Conservation (phyloP, 2,888 invertebrate species). For the Camptogramma bilineatum region DNA sequence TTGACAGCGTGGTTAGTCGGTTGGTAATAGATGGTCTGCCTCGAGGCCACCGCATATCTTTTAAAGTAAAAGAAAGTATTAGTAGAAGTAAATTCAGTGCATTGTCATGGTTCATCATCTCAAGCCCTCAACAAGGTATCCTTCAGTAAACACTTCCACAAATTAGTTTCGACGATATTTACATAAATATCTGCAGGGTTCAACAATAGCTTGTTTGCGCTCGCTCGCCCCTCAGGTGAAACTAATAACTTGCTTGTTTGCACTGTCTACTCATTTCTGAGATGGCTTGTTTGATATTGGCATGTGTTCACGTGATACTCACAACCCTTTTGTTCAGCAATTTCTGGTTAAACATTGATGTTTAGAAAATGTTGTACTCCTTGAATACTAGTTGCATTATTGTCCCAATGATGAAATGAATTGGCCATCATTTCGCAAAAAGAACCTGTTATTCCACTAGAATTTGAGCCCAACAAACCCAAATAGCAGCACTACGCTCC, state of each 20-base stretch:
- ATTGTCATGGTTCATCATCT: neutral
- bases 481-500: neutral
- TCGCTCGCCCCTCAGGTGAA: conserved; percentile 74
- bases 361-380: too few species aligned
- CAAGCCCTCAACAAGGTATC: conserved; percentile 9
- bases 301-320: conserved; percentile 6
- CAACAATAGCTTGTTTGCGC: conserved; percentile 74
- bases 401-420: too few species aligned
- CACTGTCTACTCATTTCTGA: conserved; percentile 21
- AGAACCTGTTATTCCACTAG: too few species aligned
- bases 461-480: too few species aligned
- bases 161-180: conserved; percentile 36
- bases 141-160: conserved; percentile 27
- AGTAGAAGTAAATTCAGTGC: too few species aligned
- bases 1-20: too few species aligned
- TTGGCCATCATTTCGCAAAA: too few species aligned
- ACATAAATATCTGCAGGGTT: conserved; percentile 46
- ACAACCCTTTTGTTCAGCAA: neutral
- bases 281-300: conserved; percentile 18
- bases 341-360: neutral
- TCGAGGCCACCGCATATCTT: too few species aligned
- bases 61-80: too few species aligned
- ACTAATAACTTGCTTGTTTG: conserved; percentile 66
- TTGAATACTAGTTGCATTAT: too few species aligned
- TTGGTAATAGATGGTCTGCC: too few species aligned